phyloP scores from a whole-genome alignment of 2,797 vertebrate genomes.

The Sebastes elongatus region DNA sequence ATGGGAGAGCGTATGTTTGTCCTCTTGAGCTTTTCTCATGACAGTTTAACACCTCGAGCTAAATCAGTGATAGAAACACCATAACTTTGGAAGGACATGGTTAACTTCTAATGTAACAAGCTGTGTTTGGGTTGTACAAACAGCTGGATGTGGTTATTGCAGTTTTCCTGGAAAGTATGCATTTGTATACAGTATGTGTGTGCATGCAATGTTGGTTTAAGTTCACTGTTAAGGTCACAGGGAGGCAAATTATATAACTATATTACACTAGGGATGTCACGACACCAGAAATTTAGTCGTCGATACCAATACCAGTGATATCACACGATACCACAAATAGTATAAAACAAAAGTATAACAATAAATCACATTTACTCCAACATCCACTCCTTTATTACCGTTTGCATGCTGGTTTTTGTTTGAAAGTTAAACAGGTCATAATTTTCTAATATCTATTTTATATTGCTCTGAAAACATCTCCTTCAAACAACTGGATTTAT shows the following conservation, averaged over 20 bases:
- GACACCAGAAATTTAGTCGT: fast-evolving
- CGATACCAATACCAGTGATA: too few species aligned
- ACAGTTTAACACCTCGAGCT: slow-evolving; percentile 8
- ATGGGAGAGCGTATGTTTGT: slow-evolving; percentile 9
- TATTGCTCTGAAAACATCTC: too few species aligned
- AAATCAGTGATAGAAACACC: not conserved
- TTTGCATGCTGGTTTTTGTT: too few species aligned
- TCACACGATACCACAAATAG: too few species aligned
- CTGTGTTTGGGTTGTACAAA: not conserved
- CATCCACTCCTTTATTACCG: too few species aligned
- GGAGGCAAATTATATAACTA: not conserved
- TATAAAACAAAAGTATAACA: too few species aligned
- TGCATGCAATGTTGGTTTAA: not conserved
- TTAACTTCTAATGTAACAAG: slow-evolving; percentile 13
- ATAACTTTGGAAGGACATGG: not conserved
- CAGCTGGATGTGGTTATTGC: not conserved
- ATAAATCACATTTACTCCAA: too few species aligned
- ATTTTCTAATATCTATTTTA: too few species aligned
- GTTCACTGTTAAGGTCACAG: slow-evolving; percentile 3
- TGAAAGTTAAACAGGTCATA: too few species aligned
- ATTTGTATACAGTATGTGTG: not conserved
- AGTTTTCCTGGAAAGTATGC: slow-evolving; percentile 9
- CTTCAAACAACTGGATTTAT: too few species aligned
- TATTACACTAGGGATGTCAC: too few species aligned
- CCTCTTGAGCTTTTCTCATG: slow-evolving; percentile 18